Conservation (phyloP, 2,797 vertebrate species). For the Brachyrhaphis roseni region DNA sequence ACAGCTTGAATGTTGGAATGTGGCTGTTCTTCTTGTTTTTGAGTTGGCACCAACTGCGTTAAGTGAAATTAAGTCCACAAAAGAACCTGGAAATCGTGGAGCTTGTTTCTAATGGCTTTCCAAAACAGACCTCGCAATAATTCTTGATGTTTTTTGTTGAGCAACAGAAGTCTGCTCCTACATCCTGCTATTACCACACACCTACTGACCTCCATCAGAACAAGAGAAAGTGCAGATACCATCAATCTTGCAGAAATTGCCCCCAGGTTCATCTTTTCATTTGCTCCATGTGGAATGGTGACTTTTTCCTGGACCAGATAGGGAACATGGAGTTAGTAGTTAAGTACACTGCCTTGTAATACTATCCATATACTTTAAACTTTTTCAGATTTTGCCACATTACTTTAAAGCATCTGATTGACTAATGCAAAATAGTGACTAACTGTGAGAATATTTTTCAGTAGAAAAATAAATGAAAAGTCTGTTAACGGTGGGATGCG, state of each 20-base stretch:
- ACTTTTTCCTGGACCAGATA: conserved; percentile 24
- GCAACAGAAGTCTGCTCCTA: conserved; percentile 54
- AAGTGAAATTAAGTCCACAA: conserved; percentile 27
- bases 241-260: conserved; percentile 54
- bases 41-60: background rate
- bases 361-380: background rate
- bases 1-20: conserved; percentile 44
- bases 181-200: conserved; percentile 59
- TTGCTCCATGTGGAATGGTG: conserved; percentile 49
- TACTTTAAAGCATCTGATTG: background rate
- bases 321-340: conserved; percentile 39
- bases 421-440: background rate
- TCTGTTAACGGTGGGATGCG: background rate
- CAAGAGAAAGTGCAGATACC: conserved; percentile 50
- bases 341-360: conserved; percentile 14
- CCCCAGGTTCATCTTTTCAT: conserved; percentile 64
- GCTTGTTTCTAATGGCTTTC: conserved; percentile 6
- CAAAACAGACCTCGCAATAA: conserved; percentile 28
- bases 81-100: conserved; percentile 30
- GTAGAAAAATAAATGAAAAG: background rate
- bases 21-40: conserved; percentile 17
- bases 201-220: conserved; percentile 50
- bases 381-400: background rate
- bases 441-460: background rate
- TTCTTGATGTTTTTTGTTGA: conserved; percentile 59